Base-by-base conservation (phyloP, 1,140 invertebrate genomes). In the Akabosia matsudoensis region DNA sequence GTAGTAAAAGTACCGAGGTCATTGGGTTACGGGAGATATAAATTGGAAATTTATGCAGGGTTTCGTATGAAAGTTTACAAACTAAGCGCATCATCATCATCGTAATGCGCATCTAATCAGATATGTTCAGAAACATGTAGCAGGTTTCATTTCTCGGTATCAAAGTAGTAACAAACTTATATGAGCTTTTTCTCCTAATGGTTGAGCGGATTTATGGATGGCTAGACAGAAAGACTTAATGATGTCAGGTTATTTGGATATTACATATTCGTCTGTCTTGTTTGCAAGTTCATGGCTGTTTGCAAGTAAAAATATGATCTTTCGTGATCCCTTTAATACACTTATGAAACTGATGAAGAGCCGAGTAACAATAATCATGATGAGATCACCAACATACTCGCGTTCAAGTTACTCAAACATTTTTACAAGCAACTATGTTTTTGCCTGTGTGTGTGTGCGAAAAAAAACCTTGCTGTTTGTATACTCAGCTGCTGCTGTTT, bases 401-500 rank as follows among this genome's bases (percentile, higher is more conserved):
- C n/a, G n/a, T n/a, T n/a, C n/a, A n/a, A n/a, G n/a, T n/a, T n/a
- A n/a, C n/a, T n/a, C n/a, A n/a, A n/a, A n/a, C n/a, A n/a, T n/a
- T n/a, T n/a, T n/a, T n/a, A n/a, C n/a, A n/a, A n/a, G n/a, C n/a
- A n/a, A n/a, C n/a, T n/a, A 45, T 18, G 37, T 10, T 7, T 10
- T 18, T 45, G 37, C 18, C 18, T 45, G 37, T 45, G 37, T 45
- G 37, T 45, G 37, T 45, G 37, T 45, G 37, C 18, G 7, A 7
- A 45, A 18, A 10, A 7, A 18, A 45, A 18, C 18, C 18, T 61
- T 67, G 24, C 28, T 67, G 61, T 67, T n/a, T n/a, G n/a, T n/a
- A n/a, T n/a, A n/a, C n/a, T n/a, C n/a, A n/a, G n/a, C n/a, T 28
- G 61, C 61, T 67, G 61, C 61, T 67, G 61, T 67, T 45, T 67